Evolutionary conservation across 1,140 invertebrate species (phyloP), one percentile per base, ranked within the genome.

Genomic region (Calliopsis andreniformis): DNA sequence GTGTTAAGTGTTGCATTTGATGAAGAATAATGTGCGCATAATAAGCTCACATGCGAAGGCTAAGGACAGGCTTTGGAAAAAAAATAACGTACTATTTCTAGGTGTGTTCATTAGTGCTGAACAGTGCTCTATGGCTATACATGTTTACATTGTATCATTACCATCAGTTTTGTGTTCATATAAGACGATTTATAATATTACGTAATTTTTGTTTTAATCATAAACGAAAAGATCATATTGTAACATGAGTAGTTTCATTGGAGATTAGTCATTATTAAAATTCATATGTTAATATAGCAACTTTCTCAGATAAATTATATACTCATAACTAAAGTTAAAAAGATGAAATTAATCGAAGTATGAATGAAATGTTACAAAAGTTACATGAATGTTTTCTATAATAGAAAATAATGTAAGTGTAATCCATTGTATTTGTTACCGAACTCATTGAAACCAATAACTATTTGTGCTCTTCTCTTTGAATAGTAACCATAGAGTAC

Each of bases 1-100:
- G 8, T 55, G 35, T 82, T 82, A 82, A 82, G 62, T 63, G 56
- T 71, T 12, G 35, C 51, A 63, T 61, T 67, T 66, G 18, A 35
- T 45, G 62, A 49, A 30, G 81, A 47, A 51, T 80, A 55, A 25
- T 55, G 69, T 75, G 32, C 56, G 62, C 49, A 58, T 55, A 61
- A 59, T 77, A 67, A 66, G 3, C 32, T 71, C 12, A 18, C 72
- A 62, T 81, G 62, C 61, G 63, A 32, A 67, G 76, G 39, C 47
- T 43, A 14, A 55, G 63, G 43, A 66, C 62, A 67, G 49, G 62
- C 68, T 80, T 82, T 76, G 62, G 67, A 78, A 67, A 45, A 42
- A 16, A 32, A 45, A 18, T 64, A 68, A 53, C 49, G 35, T 58
- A 6, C 16, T 77, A 12, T 68, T 82, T 49, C 51, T 35, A 66